Evolutionary conservation across 2,113 vertebrate genomes (phyloP), one percentile per base, ranked within the genome.

Genomic region (Odocoileus hemionus): DNA sequence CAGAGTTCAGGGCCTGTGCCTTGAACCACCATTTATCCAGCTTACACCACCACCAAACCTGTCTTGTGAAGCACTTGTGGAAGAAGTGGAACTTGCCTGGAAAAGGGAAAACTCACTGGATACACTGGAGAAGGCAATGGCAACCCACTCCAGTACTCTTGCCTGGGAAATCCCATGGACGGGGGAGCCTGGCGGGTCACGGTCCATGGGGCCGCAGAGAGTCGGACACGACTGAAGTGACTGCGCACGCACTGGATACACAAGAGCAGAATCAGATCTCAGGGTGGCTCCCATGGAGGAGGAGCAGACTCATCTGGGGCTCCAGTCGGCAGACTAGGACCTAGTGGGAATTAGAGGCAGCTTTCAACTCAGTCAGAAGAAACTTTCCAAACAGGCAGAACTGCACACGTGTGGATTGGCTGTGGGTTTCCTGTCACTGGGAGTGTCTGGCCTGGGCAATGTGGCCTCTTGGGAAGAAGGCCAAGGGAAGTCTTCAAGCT

Each of bases 171-270:
- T 67, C 64, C 17, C 64, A 21, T 5, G 64, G 64, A 36, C 8
- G 2, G 33, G 61, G 64, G 16, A 21, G 64, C 17, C 33, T 70
- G 17, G n/a, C 13, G 5, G 26, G 58, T 28, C 58, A 61, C 0
- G 58, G 58, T 30, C 58, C 12, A 61, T 57, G 58, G 28, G 58
- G 58, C 14, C 0, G 12, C 58, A 36, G 64, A 36, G n/a, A 70
- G 64, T 36, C 0, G 4, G 64, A 70, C n/a, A 5, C 2, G 17
- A 21, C 64, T 36, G n/a, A 21, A 70, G n/a, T 70, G n/a, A 36
- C 0, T 36, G 64, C 11, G n/a, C n/a, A 21, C 2, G 4, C 36
- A 11, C 3, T 28, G 52, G 23, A 45, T 14, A 28, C 10, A 0
- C 0, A 4, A 55, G 64, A 86, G 13, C 9, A 7, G 33, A 14